Conservation (phyloP, 2,797 vertebrate species). For the Ctenosaura bakeri region DNA sequence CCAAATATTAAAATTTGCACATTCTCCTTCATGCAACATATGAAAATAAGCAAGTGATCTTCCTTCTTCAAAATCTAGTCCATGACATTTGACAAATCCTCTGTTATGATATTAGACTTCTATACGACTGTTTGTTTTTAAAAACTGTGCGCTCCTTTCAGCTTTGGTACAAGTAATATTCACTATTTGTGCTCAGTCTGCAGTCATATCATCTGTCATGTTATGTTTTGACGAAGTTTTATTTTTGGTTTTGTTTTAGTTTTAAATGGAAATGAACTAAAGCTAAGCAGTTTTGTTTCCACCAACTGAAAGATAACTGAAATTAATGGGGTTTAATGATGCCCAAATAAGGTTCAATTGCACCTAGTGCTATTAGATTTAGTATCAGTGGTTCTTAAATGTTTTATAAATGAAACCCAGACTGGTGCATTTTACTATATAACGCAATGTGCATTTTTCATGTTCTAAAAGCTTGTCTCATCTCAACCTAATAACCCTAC, state of each 20-base stretch:
- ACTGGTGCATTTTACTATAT: background rate
- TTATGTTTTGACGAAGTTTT: background rate
- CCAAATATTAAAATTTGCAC: slow-evolving; percentile 59
- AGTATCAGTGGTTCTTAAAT: background rate
- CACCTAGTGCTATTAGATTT: background rate
- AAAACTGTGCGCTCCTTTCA: background rate
- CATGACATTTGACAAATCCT: slow-evolving; percentile 49
- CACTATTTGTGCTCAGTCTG: slow-evolving; percentile 18
- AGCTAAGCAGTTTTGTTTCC: background rate
- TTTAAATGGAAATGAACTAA: background rate
- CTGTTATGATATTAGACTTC: slow-evolving; percentile 44
- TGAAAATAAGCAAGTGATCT: slow-evolving; percentile 61
- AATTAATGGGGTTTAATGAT: background rate
- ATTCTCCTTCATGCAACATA: slow-evolving; percentile 59
- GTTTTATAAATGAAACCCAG: background rate
- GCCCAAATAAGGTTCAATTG: background rate
- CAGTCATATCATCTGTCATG: background rate
- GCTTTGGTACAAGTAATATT: background rate
- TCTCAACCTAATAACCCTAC: background rate
- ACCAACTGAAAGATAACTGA: background rate
- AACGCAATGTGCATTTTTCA: background rate
- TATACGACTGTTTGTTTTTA: too few species aligned
- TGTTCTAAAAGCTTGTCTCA: background rate
- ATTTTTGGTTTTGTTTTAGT: too few species aligned
- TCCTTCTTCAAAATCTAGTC: slow-evolving; percentile 46